Evolutionary conservation across 2,113 vertebrate species (phyloP).

Genomic region (Mixornis gularis): DNA sequence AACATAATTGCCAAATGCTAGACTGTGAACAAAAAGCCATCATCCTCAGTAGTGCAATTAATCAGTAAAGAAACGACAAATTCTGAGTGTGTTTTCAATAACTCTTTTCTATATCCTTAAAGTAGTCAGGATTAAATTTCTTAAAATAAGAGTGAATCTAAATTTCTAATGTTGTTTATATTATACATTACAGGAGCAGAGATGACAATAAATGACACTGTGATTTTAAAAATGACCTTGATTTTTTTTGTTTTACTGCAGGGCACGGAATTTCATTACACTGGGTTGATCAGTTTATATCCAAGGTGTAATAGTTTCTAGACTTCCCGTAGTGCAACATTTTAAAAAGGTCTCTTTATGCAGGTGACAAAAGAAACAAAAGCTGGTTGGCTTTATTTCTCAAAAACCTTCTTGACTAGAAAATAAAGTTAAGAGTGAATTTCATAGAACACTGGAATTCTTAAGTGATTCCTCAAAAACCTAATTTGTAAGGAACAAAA

Average conservation of each 20-base stretch:
- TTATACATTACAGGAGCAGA: background rate
- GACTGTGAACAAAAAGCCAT: slow-evolving; percentile 47
- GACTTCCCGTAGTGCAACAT: background rate
- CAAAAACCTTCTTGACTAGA: background rate
- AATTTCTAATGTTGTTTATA: background rate
- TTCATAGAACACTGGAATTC: background rate
- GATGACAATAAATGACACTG: slow-evolving; percentile 24
- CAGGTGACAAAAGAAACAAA: background rate
- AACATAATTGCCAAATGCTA: slow-evolving; percentile 42
- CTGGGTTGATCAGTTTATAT: slow-evolving; percentile 4
- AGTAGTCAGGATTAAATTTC: background rate
- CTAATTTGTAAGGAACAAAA: background rate
- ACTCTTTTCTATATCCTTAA: background rate
- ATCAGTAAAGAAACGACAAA: slow-evolving; percentile 31
- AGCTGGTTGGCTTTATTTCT: background rate
- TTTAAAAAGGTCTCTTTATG: background rate
- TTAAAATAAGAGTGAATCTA: background rate
- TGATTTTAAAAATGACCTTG: slow-evolving; percentile 42
- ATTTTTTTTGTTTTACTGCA: slow-evolving; percentile 30
- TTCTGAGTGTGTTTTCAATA: background rate
- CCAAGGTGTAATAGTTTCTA: background rate
- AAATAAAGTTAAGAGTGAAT: background rate
- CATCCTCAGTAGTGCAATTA: slow-evolving; percentile 15
- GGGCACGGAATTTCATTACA: slow-evolving; percentile 36
- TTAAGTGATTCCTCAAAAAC: background rate